Evolutionary conservation across 23 tunicate genomes (phyloP), one percentile per base, ranked within the genome.

Genomic region (Ascidia mentula): DNA sequence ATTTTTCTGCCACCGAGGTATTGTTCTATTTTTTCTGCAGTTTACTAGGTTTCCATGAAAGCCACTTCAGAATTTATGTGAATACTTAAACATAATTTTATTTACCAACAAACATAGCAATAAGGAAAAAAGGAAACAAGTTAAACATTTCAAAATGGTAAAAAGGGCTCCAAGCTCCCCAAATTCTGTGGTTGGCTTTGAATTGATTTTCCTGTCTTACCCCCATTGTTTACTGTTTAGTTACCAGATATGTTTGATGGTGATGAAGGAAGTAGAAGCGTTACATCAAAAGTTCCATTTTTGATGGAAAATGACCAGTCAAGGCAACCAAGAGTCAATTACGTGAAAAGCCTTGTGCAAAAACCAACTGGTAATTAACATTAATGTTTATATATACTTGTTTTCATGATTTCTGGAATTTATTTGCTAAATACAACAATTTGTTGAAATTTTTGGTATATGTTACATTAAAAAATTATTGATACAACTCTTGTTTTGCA

Each of bases 1-100:
- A 96, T 79, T 96, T 96, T 71, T 77, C 97, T 0, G 71, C 84
- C 32, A 77, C 72, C 34, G 87, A 95, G 72, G 97, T 91, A n/a
- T n/a, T 40, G 80, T 46, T 46, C 15, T 5, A 32, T 24, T 40
- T 82, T 73, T 26, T 53, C 24, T 53, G 12, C 1, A 53, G 1
- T 5, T 6, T 5, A 6, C 65, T 53, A 1, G 22, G 65, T 9
- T 6, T 53, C 65, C 22, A 53, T 53, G 65, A n/a, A n/a, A n/a
- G n/a, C n/a, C n/a, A n/a, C n/a, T n/a, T n/a, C n/a, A n/a, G n/a
- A n/a, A n/a, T n/a, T n/a, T n/a, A n/a, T n/a, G n/a, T n/a, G n/a
- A n/a, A n/a, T n/a, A n/a, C n/a, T n/a, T n/a, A n/a, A n/a, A n/a
- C n/a, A n/a, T n/a, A n/a, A n/a, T n/a, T n/a, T n/a, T n/a, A n/a